Evolutionary conservation across 1,140 invertebrate species (phyloP).

Genomic region (Pseudobourletiella spinata): DNA sequence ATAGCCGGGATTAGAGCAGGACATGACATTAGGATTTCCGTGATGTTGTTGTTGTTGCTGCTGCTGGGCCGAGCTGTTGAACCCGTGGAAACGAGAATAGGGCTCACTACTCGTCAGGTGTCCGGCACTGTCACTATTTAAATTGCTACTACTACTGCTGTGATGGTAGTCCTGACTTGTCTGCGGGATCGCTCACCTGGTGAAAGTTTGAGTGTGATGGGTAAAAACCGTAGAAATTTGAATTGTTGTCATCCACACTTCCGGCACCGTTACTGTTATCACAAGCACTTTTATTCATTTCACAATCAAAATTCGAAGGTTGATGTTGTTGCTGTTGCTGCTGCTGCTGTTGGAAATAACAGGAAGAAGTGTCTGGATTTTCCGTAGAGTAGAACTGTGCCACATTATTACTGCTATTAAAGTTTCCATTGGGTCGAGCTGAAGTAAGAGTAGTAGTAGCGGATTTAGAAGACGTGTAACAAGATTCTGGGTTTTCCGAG

Average conservation of each 20-base stretch:
- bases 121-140: not conserved
- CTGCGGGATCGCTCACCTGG: not conserved
- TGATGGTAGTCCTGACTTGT: slow-evolving; percentile 1
- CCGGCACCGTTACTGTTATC: not conserved
- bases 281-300: slow-evolving; percentile 4
- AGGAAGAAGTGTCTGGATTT: not conserved
- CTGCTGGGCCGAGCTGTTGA: not conserved
- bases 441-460: not conserved
- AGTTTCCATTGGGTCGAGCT: not conserved
- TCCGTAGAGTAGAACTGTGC: slow-evolving; percentile 1
- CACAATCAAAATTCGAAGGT: slow-evolving; percentile 10
- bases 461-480: not conserved
- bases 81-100: slow-evolving; percentile 1
- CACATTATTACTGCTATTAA: not conserved
- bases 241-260: not conserved
- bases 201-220: not conserved
- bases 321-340: slow-evolving; percentile 4
- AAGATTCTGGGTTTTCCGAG: not conserved
- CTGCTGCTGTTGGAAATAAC: slow-evolving; percentile 7
- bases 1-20: not conserved
- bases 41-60: not conserved
- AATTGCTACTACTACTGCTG: not conserved
- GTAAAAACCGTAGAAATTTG: slow-evolving; percentile 3
- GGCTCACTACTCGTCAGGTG: not conserved
- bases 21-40: not conserved